Base-by-base conservation (phyloP, 2,888 invertebrate species). In the Drosophila anomalipes region DNA sequence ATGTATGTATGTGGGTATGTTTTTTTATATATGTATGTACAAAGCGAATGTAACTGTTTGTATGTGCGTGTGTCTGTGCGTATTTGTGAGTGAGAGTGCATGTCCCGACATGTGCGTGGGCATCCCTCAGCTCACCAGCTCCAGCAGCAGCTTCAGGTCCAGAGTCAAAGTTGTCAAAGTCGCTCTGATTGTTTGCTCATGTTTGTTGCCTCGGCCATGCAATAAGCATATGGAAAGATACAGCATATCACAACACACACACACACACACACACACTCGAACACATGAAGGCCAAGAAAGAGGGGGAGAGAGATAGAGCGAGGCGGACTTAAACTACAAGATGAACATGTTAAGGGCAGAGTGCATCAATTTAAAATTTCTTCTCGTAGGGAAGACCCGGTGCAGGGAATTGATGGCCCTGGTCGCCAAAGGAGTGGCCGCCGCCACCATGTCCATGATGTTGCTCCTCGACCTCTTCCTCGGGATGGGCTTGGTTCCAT, bases 401-500 rank as follows among this genome's bases (percentile, higher is more conserved):
- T 19, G 59, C 70, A 0, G 89, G 81, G 19, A 74, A 77, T 70
- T 80, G 74, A 47, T 47, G 26, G 19, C 60, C 60, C 22, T 59
- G 70, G 33, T 51, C 72, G 10, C 32, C 65, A 16, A 22, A 44
- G 6, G 44, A 44, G 12, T 77, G 74, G 0, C 64, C 61, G 19
- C 59, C 66, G 30, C 32, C 66, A n/a, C 37, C 63, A 19, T 77
- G 67, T 0, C 94, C 86, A n/a, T 73, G 54, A 28, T 83, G 57
- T 10, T 80, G 72, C 14, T 79, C 79, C 54, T 79, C 81, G 26
- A 70, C 65, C 35, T 91, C 79, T 69, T 92, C 92, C 61, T 86
- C 83, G n/a, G 91, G 93, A 77, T 92, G 90, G 14, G 86, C 81
- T 67, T 81, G 84, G 68, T 82, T 92, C 76, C 83, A 91, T 70